Conservation (phyloP, 2,113 vertebrate genomes). For the Urocolius indicus region DNA sequence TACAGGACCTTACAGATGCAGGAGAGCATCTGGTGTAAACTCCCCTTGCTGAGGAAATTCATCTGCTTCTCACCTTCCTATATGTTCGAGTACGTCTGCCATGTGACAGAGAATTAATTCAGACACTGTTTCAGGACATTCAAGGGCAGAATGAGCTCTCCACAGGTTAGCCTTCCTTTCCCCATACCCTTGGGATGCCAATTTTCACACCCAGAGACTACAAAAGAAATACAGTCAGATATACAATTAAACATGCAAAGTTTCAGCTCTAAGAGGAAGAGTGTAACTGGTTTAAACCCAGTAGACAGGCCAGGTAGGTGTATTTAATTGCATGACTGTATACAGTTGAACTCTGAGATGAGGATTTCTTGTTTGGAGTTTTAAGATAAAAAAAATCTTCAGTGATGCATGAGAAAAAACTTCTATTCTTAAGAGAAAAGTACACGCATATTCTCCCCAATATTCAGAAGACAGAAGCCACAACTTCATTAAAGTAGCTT, state of each 20-base stretch:
- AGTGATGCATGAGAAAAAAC: neutral
- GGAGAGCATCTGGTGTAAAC: neutral
- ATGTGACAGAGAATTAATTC: neutral
- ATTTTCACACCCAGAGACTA: neutral
- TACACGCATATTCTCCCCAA: neutral
- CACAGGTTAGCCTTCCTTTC: neutral
- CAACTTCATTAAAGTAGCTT: neutral
- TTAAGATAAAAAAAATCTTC: neutral
- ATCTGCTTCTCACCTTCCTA: neutral
- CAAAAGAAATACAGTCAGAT: neutral
- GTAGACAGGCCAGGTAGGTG: neutral
- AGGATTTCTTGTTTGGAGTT: neutral
- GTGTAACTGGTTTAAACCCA: neutral
- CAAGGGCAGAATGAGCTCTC: neutral
- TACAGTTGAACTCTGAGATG: neutral
- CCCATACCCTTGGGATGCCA: neutral
- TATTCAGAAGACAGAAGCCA: constrained; percentile 3
- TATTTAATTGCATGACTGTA: neutral
- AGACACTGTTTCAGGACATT: neutral
- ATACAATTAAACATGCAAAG: neutral
- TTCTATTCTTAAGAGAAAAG: constrained; percentile 8
- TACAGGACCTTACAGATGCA: neutral
- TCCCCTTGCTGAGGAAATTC: neutral
- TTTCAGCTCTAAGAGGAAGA: neutral
- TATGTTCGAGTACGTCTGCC: neutral